Evolutionary conservation across 2,888 invertebrate genomes (phyloP).

Genomic region (Cheilosia scutellata): DNA sequence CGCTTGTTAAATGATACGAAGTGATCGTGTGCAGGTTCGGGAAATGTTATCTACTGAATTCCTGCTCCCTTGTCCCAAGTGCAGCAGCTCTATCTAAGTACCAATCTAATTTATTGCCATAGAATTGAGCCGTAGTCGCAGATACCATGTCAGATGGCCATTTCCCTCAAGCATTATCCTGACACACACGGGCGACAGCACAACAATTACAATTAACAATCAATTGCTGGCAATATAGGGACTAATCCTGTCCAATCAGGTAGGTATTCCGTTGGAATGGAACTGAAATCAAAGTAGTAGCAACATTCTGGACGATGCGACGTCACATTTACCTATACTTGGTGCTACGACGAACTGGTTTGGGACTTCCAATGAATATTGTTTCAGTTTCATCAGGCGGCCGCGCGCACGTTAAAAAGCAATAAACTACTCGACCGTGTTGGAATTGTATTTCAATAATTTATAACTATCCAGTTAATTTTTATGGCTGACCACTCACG

Average conservation of each 20-base stretch:
- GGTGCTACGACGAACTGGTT: slow-evolving; percentile 52
- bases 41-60: slow-evolving; percentile 75
- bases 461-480: slow-evolving; percentile 75
- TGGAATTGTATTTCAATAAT: slow-evolving; percentile 76
- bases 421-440: slow-evolving; percentile 74
- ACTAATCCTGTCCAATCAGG: slow-evolving; percentile 63
- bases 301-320: slow-evolving; percentile 21
- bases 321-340: slow-evolving; percentile 22
- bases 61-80: slow-evolving; percentile 74
- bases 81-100: slow-evolving; percentile 76
- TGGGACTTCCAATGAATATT: slow-evolving; percentile 64
- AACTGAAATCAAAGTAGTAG: slow-evolving; percentile 33
- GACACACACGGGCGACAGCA: slow-evolving; percentile 50
- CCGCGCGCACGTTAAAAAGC: slow-evolving; percentile 73
- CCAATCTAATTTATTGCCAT: slow-evolving; percentile 75
- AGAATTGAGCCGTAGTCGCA: slow-evolving; percentile 70
- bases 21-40: slow-evolving; percentile 75
- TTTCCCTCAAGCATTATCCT: slow-evolving; percentile 43
- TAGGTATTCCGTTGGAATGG: slow-evolving; percentile 16
- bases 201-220: slow-evolving; percentile 75
- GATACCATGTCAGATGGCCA: slow-evolving; percentile 71
- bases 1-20: slow-evolving; percentile 73
- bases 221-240: slow-evolving; percentile 69
- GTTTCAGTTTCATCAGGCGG: slow-evolving; percentile 47
- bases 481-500: slow-evolving; percentile 70